Evolutionary conservation across 2,113 vertebrate species (phyloP).

Genomic region (Callipepla squamata): DNA sequence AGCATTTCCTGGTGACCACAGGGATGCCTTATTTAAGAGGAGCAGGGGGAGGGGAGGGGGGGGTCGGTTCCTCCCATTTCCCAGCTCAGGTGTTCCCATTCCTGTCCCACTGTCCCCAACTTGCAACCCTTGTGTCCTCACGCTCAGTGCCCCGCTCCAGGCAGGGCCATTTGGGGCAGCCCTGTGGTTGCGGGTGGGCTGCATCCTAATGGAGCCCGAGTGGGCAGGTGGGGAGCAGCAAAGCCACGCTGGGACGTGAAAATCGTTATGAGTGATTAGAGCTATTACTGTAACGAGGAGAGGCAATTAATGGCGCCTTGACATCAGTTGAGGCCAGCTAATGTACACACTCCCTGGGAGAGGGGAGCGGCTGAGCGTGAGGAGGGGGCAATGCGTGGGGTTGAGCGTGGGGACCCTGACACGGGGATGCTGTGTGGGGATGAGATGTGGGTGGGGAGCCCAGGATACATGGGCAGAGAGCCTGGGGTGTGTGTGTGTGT

Average conservation of each 20-base stretch:
- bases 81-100: not conserved
- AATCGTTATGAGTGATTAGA: constrained; percentile 62
- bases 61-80: not conserved
- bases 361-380: not conserved
- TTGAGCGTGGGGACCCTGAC: rapidly evolving
- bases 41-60: too few species aligned
- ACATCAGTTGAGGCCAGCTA: not conserved
- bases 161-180: not conserved
- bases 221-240: not conserved
- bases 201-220: not conserved
- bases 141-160: not conserved
- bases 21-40: not conserved
- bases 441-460: not conserved
- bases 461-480: not conserved
- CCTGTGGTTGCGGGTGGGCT: not conserved
- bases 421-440: too few species aligned
- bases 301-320: constrained; percentile 43
- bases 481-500: not conserved
- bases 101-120: rapidly evolving
- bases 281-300: constrained; percentile 38
- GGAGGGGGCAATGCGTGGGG: not conserved
- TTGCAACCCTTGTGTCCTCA: too few species aligned
- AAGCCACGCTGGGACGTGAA: constrained; percentile 17
- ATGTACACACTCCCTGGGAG: not conserved
- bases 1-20: not conserved